Evolutionary conservation across 2,888 invertebrate genomes (phyloP).

Genomic region (Pseudolycoriella hygida): DNA sequence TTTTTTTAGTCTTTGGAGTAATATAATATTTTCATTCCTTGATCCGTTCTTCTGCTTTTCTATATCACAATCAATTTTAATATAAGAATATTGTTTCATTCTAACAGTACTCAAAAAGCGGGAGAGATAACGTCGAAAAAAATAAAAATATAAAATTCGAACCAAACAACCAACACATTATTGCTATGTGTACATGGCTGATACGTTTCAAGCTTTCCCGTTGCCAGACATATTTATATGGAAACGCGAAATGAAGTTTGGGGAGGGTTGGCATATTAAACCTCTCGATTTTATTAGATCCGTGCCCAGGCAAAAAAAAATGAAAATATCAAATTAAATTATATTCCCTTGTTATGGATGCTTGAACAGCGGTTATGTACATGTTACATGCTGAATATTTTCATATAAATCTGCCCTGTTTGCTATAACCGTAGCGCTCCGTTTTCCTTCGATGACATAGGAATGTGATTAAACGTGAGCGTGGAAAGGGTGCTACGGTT

Average conservation of each 20-base stretch:
- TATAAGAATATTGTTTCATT: conserved; percentile 3
- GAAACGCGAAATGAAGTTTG: no score
- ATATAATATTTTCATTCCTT: background rate
- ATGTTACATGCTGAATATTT: no score
- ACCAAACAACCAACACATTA: background rate
- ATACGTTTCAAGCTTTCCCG: background rate
- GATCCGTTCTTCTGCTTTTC: background rate
- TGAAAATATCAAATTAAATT: conserved; percentile 5
- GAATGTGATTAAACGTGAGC: no score
- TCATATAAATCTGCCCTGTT: no score
- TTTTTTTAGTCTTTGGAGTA: background rate
- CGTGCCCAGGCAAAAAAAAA: conserved; percentile 2
- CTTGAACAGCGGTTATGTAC: no score
- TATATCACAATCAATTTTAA: conserved; percentile 4
- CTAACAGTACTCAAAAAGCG: no score
- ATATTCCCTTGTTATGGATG: background rate
- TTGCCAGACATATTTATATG: background rate
- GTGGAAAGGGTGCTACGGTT: no score
- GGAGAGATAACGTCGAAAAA: no score
- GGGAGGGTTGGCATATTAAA: background rate
- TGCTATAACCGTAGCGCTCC: no score
- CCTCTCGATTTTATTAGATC: conserved; percentile 5
- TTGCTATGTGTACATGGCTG: background rate
- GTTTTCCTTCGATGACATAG: no score
- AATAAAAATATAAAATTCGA: background rate